Percentiles rank a stretch among this genome's conserved stretches.
phyloP scores from a whole-genome alignment of 1,140 invertebrate species.

The Dysdera silvatica region DNA sequence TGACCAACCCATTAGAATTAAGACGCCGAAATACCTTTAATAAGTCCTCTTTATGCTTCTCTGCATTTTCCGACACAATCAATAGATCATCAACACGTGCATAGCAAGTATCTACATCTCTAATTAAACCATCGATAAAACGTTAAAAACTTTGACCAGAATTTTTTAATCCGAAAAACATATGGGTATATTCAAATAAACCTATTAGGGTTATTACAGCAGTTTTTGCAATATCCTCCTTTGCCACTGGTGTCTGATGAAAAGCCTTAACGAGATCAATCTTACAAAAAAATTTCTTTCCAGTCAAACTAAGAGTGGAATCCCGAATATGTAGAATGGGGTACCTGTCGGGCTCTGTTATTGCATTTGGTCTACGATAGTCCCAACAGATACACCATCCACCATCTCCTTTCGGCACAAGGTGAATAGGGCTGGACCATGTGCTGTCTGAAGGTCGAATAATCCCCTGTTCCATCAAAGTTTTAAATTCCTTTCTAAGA shows the following conservation, averaged over 20 bases:
- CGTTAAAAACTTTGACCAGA: background rate
- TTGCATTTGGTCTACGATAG: conserved; percentile 44
- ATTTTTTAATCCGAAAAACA: background rate
- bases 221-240: background rate
- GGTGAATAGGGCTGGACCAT: conserved; percentile 45
- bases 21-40: background rate
- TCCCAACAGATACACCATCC: conserved; percentile 44
- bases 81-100: conserved; percentile 3
- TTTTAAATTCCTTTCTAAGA: conserved; percentile 32
- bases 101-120: background rate
- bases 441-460: conserved; percentile 39
- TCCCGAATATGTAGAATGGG: conserved; percentile 35
- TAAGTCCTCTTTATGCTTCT: background rate
- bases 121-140: background rate
- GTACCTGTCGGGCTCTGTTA: conserved; percentile 43
- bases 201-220: background rate
- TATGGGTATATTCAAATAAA: background rate
- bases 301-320: background rate
- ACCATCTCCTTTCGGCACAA: conserved; percentile 43
- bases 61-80: background rate
- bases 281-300: background rate
- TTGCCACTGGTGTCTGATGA: background rate
- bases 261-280: background rate
- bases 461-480: conserved; percentile 36
- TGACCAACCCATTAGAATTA: background rate